Evolutionary conservation across 2,888 invertebrate species (phyloP), one percentile per base, ranked within the genome.

Genomic region (Drosophila austrosaltans): DNA sequence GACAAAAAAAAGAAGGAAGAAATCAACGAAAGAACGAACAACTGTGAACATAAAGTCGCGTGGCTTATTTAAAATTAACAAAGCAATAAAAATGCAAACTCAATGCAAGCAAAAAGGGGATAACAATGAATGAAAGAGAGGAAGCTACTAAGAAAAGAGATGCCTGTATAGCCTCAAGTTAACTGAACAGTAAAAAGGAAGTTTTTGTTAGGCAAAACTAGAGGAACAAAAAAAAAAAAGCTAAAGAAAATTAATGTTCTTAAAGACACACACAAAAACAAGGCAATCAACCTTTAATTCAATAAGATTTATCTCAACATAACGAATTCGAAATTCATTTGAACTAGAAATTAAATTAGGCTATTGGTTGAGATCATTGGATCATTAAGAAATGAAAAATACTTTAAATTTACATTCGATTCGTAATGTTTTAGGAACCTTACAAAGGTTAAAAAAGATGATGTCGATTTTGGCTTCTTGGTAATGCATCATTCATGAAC

Each of bases 41-140:
- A 20, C 28, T 58, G 48, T 48, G 58, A 44, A 66, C 83, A 81
- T 82, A 79, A 82, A 82, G 70, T 66, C 62, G 71, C 66, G 80
- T 82, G 84, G 77, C 72, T 81, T 83, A 78, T 84, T 84, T 80
- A 74, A 84, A 83, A 84, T 83, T 76, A 84, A 87, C 84, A 78
- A 82, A 80, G 80, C 84, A 87, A 83, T 83, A 87, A 83, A 83
- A 81, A 69, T 80, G 72, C 82, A 66, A 66, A 75, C 69, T 61
- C 63, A 61, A 66, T 65, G 73, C 71, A 67, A 70, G 66, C 58
- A 66, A 66, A 66, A 65, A n/a, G 53, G 57, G 58, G 69, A 58
- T 72, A 78, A 78, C 81, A 85, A 71, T 74, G 66, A 58, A 48
- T 48, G 48, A 53, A 54, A 20, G 42, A 36, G 62, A 64, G 32